Evolutionary conservation across 1,140 invertebrate genomes (phyloP).

Genomic region (Gryllus bimaculatus): DNA sequence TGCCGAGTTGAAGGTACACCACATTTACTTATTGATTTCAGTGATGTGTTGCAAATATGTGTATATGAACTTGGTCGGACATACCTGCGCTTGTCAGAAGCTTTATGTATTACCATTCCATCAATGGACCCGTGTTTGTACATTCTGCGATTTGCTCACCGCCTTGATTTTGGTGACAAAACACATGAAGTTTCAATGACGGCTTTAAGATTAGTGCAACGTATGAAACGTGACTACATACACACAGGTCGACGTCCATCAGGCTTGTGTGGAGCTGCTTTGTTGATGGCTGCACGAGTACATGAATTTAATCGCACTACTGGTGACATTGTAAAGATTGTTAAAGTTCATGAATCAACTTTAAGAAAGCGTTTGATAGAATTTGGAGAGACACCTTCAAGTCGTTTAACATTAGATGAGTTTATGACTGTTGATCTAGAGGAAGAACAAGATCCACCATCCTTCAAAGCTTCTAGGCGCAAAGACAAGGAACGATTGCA

Average conservation of each 20-base stretch:
- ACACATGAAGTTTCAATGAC: conserved; percentile 92
- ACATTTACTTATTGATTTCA: conserved; percentile 95
- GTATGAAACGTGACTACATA: conserved; percentile 98
- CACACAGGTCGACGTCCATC: conserved; percentile 91
- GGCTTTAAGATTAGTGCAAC: conserved; percentile 81
- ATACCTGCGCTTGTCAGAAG: conserved; percentile 78
- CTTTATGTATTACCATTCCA: conserved; percentile 87
- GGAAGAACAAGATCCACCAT: conserved; percentile 92
- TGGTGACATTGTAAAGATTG: conserved; percentile 85
- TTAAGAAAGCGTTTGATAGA: conserved; percentile 84
- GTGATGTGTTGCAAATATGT: conserved; percentile 91
- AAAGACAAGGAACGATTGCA: conserved; percentile 74
- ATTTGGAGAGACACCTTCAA: conserved; percentile 91
- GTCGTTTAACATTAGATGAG: conserved; percentile 84
- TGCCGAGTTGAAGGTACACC: conserved; percentile 88
- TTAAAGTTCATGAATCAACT: conserved; percentile 92
- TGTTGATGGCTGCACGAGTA: conserved; percentile 85
- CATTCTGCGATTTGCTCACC: conserved; percentile 87
- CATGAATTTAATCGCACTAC: conserved; percentile 85
- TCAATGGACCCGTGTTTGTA: conserved; percentile 92
- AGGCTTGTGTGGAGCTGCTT: conserved; percentile 90
- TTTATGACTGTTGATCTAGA: conserved; percentile 96
- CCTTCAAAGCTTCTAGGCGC: conserved; percentile 80
- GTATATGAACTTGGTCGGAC: conserved; percentile 91
- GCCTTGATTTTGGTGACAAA: conserved; percentile 85